These are phyloP conservation scores for Deladenus siricidicola DNA, from an alignment of 2,888 invertebrate species.

Conservation along the genomic window DNA sequence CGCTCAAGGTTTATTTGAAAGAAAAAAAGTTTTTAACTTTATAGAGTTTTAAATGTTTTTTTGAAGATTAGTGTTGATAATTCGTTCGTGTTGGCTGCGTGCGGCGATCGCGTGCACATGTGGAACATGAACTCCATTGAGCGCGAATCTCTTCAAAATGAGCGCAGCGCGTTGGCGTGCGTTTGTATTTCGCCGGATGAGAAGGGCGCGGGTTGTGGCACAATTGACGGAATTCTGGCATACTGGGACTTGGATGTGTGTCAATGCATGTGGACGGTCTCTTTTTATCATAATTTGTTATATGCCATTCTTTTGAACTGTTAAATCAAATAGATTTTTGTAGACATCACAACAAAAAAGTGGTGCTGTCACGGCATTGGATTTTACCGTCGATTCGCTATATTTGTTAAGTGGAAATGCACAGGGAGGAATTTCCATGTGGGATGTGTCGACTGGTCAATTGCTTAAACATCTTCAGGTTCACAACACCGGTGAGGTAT, in stretches of 20 bases:
- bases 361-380: conserved; percentile 40
- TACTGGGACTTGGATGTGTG: conserved; percentile 53
- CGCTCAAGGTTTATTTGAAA: conserved; percentile 28
- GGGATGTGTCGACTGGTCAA: conserved; percentile 31
- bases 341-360: conserved; percentile 39
- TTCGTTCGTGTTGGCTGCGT: conserved; percentile 75
- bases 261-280: conserved; percentile 48
- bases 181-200: conserved; percentile 45
- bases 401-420: conserved; percentile 41
- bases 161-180: conserved; percentile 22
- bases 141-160: conserved; percentile 21
- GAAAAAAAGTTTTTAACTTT: neutral
- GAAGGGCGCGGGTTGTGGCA: conserved; percentile 49
- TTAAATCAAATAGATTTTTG: too few relatives aligned
- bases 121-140: conserved; percentile 38
- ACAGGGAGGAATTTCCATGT: conserved; percentile 33
- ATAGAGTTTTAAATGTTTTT: neutral
- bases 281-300: neutral
- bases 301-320: conserved; percentile 5
- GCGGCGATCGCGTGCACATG: conserved; percentile 65
- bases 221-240: conserved; percentile 47
- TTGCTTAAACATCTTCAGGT: conserved; percentile 28
- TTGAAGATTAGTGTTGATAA: conserved; percentile 65
- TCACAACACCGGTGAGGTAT: conserved; percentile 15
- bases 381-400: conserved; percentile 40